Conservation (phyloP, 2,113 vertebrate genomes). For the Tinamus guttatus region DNA sequence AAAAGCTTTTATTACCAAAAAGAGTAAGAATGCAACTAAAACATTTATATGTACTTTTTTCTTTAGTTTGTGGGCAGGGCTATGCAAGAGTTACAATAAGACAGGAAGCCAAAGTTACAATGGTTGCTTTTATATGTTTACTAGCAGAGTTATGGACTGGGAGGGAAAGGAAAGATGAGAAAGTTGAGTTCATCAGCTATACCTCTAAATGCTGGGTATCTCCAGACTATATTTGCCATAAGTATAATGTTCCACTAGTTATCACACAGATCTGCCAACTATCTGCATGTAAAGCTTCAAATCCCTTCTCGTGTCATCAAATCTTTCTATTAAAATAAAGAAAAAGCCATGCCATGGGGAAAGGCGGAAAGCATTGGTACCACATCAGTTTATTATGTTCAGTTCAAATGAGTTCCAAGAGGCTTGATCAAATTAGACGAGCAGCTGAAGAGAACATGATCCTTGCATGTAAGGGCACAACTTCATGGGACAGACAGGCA, state of each 20-base stretch:
- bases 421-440: not conserved
- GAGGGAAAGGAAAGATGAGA: not conserved
- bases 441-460: not conserved
- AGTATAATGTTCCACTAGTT: not conserved
- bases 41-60: not conserved
- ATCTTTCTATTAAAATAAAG: not conserved
- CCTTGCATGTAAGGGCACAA: fast-evolving
- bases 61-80: not conserved
- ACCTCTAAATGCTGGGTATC: not conserved
- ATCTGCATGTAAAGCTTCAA: not conserved
- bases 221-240: not conserved
- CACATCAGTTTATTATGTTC: not conserved
- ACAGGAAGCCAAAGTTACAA: not conserved
- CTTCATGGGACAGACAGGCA: not conserved
- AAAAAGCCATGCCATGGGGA: not conserved
- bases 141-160: not conserved
- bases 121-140: not conserved
- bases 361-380: not conserved
- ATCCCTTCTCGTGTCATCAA: not conserved
- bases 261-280: not conserved
- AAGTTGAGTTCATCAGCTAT: not conserved
- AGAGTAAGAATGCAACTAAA: not conserved
- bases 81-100: not conserved
- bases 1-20: not conserved
- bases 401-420: not conserved